Base-by-base conservation (phyloP, 2,113 vertebrate genomes). In the Syngnathus typhle region DNA sequence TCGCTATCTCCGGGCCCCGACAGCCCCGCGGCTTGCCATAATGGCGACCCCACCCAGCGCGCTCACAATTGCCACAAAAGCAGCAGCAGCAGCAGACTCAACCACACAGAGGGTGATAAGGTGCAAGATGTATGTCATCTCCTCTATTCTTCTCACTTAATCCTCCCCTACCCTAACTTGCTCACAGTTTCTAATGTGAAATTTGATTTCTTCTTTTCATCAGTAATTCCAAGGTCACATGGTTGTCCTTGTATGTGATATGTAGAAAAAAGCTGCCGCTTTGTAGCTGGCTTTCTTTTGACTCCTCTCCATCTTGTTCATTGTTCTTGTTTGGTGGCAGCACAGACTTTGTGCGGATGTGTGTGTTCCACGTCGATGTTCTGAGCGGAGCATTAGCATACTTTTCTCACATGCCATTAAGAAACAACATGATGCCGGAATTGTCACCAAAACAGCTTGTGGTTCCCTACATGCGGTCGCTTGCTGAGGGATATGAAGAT, bases 51-150 rank as follows among this genome's bases (percentile, higher is more conserved):
- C 84, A 62, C 89, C 82, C 92, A 92, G 81, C 91, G 90, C 78
- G 74, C 90, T 85, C 93, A 92, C 87, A 96, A 95, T 27, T 94
- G 94, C 52, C 21, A 55, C 88, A 93, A 91, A 85, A 91, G 93
- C 70, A 88, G 87, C 80, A 88, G 91, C 85, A 91, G 93, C 70
- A 88, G 87, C 80, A 88, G 91, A 83, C 85, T 86, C 73, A 83
- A 85, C 79, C 86, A 91, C 71, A 44, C 78, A 75, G 83, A 88
- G 19, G 88, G 88, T 68, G 91, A 91, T 73, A 94, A 93, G 88
- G 90, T 87, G 77, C 87, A 91, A 85, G 92, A 98, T 95, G 96
- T 99, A 98, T 88, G 96, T 96, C 94, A 69, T 90, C 93, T 91
- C 86, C 79, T 93, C 89, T 92, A 71, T 72, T 82, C 67, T 80